Conservation (phyloP, 2,888 invertebrate species). For the Metellina segmentata region DNA sequence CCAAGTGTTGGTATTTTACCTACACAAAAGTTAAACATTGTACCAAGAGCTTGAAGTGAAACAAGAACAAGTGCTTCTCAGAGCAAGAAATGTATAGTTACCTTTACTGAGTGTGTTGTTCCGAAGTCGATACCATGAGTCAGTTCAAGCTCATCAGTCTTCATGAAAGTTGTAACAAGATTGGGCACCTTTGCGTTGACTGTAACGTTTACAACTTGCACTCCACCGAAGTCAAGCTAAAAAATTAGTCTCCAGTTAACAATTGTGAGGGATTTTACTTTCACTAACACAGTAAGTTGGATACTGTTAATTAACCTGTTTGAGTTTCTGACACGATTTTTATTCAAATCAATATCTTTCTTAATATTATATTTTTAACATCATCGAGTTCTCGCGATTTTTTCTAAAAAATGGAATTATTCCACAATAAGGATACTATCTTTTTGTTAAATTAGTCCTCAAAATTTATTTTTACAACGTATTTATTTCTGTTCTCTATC, state of each 20-base stretch:
- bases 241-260: neutral
- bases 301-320: no score
- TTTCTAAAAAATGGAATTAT: no score
- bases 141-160: slow-evolving; percentile 89
- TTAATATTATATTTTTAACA: no score
- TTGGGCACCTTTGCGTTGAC: slow-evolving; percentile 73
- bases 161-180: slow-evolving; percentile 83
- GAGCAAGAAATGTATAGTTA: neutral
- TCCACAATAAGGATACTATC: no score
- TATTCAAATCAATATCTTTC: neutral
- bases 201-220: slow-evolving; percentile 74
- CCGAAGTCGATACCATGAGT: slow-evolving; percentile 87
- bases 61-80: neutral
- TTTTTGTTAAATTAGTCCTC: no score
- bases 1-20: slow-evolving; percentile 88
- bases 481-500: no score
- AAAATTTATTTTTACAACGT: no score
- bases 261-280: neutral
- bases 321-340: neutral
- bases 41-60: neutral
- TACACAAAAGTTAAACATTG: neutral
- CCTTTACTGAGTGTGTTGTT: slow-evolving; percentile 62
- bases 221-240: slow-evolving; percentile 78
- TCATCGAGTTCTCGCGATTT: no score
- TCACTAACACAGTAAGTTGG: neutral